Conservation (phyloP, 2,113 vertebrate species). For the Todiramphus chloris region DNA sequence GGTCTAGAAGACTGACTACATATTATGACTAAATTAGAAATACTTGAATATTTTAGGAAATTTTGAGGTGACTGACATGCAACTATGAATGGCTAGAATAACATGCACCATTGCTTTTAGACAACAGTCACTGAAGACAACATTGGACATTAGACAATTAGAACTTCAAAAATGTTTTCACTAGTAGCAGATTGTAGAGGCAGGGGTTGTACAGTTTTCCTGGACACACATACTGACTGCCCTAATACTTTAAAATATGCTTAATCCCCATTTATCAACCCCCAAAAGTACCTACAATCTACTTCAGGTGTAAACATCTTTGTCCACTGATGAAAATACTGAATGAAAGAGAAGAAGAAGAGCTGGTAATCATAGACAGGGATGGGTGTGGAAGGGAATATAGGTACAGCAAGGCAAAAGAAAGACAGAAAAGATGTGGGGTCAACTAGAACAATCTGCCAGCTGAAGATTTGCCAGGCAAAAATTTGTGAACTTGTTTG, state of each 20-base stretch:
- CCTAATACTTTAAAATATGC: conserved; percentile 11
- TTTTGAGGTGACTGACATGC: conserved; percentile 72
- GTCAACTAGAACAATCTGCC: conserved; percentile 73
- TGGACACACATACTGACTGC: conserved; percentile 39
- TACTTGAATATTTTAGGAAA: conserved; percentile 68
- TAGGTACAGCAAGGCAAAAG: conserved; percentile 10
- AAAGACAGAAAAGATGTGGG: conserved; percentile 42
- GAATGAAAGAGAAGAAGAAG: not conserved
- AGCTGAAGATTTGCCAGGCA: conserved; percentile 56
- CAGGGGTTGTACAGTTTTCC: conserved; percentile 65
- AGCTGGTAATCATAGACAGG: not conserved
- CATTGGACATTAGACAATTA: conserved; percentile 61
- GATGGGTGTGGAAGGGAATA: not conserved
- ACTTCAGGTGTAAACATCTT: conserved; percentile 85
- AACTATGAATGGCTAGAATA: conserved; percentile 57
- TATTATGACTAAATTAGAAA: conserved; percentile 29
- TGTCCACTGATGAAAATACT: conserved; percentile 68
- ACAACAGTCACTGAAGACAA: conserved; percentile 66
- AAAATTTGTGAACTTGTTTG: not conserved
- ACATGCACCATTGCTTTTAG: conserved; percentile 70
- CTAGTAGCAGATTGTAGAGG: conserved; percentile 81
- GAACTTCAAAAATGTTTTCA: conserved; percentile 80
- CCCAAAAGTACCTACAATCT: conserved; percentile 78
- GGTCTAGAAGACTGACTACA: conserved; percentile 22
- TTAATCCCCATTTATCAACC: conserved; percentile 60